These are phyloP conservation scores for Tenodera sinensis DNA, from an alignment of 2,888 invertebrate genomes.

Conservation along the genomic window DNA sequence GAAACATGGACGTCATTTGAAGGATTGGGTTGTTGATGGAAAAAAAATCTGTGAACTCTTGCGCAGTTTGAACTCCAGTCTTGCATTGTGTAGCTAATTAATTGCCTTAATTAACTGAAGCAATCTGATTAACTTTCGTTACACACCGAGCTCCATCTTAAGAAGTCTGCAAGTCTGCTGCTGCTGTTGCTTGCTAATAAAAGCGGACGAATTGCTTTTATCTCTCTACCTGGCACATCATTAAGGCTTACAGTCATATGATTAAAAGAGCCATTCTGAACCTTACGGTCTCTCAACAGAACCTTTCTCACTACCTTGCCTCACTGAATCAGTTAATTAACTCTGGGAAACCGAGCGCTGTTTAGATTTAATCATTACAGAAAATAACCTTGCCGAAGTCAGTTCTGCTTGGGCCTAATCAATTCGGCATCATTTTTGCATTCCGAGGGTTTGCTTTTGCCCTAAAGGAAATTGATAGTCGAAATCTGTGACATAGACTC, in stretches of 20 bases:
- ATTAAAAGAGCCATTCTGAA: neutral
- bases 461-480: neutral
- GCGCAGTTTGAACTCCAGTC: neutral
- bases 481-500: neutral
- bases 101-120: neutral
- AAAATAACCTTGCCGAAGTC: neutral
- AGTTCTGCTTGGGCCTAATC: neutral
- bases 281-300: neutral
- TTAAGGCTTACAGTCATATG: neutral
- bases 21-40: neutral
- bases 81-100: neutral
- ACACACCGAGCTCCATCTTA: neutral
- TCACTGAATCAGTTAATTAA: neutral
- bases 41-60: neutral
- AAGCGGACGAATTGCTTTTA: neutral
- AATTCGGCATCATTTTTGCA: neutral
- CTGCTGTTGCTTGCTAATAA: neutral
- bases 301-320: neutral
- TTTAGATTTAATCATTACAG: neutral
- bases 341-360: neutral
- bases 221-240: neutral
- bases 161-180: neutral
- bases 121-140: neutral
- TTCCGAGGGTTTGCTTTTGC: neutral
- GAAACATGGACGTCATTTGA: neutral